A percentile compares a stretch with the other conserved stretches of the same genome.
phyloP scores from a whole-genome alignment of 1,140 invertebrate genomes.

The Achatina immaculata region DNA sequence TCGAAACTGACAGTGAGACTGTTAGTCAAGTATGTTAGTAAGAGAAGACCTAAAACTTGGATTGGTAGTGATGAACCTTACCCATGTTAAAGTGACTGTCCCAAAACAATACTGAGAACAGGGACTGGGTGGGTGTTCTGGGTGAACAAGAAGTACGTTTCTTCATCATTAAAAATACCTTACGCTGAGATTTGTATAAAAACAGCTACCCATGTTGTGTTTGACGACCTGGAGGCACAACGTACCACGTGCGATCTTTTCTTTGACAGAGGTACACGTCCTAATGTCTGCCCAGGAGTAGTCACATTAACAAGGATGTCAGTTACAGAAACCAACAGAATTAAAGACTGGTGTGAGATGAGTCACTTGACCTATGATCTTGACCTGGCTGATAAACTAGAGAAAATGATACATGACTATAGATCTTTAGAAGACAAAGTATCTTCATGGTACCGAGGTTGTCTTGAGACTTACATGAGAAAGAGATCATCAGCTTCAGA shows the following conservation, averaged over 20 bases:
- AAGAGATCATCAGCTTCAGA: no score
- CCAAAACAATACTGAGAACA: no score
- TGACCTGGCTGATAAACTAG: neutral
- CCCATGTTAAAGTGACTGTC: no score
- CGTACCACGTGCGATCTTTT: neutral
- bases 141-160: no score
- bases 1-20: no score
- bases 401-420: neutral
- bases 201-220: neutral
- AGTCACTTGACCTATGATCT: neutral
- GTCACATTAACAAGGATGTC: neutral
- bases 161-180: neutral
- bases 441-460: no score
- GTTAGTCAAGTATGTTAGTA: no score
- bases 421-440: neutral
- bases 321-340: no score
- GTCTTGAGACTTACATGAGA: neutral
- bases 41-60: no score
- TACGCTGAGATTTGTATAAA: neutral
- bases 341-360: neutral
- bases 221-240: neutral
- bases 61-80: no score
- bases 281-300: neutral
- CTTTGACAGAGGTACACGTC: neutral
- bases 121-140: no score